These are phyloP conservation scores for Phenganax subtilis DNA, from an alignment of 92 coral and sea anemone species.

Conservation along the genomic window DNA sequence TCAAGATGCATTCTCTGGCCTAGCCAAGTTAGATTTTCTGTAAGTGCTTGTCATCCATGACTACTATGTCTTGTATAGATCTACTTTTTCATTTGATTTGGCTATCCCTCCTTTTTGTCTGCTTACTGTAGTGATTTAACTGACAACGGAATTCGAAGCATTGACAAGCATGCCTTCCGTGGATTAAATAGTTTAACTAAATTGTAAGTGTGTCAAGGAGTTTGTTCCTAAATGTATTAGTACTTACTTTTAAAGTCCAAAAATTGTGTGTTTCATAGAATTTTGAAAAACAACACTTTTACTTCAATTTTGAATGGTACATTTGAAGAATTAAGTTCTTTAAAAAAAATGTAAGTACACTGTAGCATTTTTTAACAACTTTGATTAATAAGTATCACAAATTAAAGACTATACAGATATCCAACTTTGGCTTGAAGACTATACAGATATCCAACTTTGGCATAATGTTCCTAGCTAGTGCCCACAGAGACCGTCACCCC, in stretches of 20 bases:
- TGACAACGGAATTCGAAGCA: constrained; percentile 54
- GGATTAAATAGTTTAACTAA: constrained; percentile 52
- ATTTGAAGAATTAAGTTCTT: constrained; percentile 49
- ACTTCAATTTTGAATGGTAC: constrained; percentile 65
- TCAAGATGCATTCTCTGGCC: constrained; percentile 3
- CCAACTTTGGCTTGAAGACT: too few relatives aligned
- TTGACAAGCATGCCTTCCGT: constrained; percentile 60
- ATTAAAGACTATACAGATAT: too few relatives aligned
- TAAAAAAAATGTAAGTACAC: constrained; percentile 68
- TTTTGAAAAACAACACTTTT: constrained; percentile 58
- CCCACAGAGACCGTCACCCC: too few relatives aligned
- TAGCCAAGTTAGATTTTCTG: constrained; percentile 18
- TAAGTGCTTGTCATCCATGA: background rate
- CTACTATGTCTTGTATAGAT: background rate
- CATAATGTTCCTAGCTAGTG: background rate
- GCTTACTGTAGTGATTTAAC: constrained; percentile 55
- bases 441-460: too few relatives aligned
- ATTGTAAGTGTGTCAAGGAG: constrained; percentile 61
- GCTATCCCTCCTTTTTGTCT: constrained; percentile 14
- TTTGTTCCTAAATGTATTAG: background rate
- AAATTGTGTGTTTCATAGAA: constrained; percentile 18
- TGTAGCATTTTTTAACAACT: background rate
- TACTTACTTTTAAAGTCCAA: background rate
- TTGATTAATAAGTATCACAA: too few relatives aligned
- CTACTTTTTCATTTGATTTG: background rate